Percentiles rank a stretch among this genome's conserved stretches.
These are phyloP conservation scores for Mugil cephalus DNA, from an alignment of 2,113 vertebrate genomes.

Conservation along the genomic window DNA sequence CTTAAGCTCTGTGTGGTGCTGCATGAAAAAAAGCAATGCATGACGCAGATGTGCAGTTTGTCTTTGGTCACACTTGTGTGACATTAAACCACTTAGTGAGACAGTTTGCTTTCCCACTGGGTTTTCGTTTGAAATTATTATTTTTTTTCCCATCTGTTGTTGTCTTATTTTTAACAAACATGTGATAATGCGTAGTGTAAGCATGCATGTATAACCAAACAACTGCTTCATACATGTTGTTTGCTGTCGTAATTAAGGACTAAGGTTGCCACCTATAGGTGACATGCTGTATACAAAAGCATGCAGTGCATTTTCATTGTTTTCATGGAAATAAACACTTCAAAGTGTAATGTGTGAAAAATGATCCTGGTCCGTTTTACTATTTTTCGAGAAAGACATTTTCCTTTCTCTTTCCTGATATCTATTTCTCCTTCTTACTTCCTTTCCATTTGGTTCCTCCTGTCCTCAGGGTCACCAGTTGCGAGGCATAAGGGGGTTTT, in stretches of 20 bases:
- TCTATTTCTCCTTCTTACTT: background rate
- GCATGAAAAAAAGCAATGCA: conserved; percentile 78
- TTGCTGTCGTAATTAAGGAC: conserved; percentile 32
- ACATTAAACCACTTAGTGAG: conserved; percentile 26
- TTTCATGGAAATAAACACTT: conserved; percentile 17
- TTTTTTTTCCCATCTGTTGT: background rate
- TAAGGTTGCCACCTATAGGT: conserved; percentile 73
- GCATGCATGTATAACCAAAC: conserved; percentile 35
- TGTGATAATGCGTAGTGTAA: background rate
- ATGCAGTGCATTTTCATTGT: conserved; percentile 31
- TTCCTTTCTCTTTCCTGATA: background rate
- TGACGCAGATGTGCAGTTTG: conserved; percentile 56
- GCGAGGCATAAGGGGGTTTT: conserved; percentile 93
- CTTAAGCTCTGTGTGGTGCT: conserved; percentile 81
- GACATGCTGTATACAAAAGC: conserved; percentile 25
- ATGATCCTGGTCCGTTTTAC: background rate
- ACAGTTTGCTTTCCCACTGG: conserved; percentile 13
- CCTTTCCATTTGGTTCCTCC: background rate
- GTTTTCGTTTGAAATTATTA: background rate
- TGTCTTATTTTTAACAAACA: conserved; percentile 19
- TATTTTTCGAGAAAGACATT: background rate
- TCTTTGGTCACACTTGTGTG: conserved; percentile 40
- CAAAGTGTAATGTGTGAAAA: conserved; percentile 1
- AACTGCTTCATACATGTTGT: conserved; percentile 25
- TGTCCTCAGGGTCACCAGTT: conserved; percentile 90